Evolutionary conservation across 1,140 invertebrate genomes (phyloP), one percentile per base, ranked within the genome.

Genomic region (Zaprionus tsacasi): DNA sequence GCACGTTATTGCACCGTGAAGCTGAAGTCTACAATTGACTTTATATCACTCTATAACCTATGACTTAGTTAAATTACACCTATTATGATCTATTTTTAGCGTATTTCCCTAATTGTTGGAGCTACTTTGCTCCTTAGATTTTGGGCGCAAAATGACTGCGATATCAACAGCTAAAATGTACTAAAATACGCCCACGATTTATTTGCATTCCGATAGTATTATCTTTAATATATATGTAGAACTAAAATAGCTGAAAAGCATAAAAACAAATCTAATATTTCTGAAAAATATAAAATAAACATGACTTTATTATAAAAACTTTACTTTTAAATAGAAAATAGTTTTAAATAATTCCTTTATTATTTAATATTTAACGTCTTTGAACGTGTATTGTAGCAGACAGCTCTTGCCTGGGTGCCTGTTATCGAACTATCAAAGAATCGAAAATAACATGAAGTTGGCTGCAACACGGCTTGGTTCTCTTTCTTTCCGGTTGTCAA

Each of bases 401-500:
- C 12, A 71, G 55, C 55, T 60, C 38, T 59, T 59, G 48, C 13
- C 21, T 25, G 40, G 0, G 6, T 17, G 13, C 2, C 1, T 33
- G n/a, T 8, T 43, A 59, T 66, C 13, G 45, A 61, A 56, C 6
- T 71, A 12, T 59, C 40, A 52, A 65, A 65, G 11, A 59, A 64
- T 35, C 54, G 21, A 67, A 63, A 21, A 55, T 13, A 10, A 12
- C 56, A 60, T 81, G 67, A 82, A 80, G 80, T 72, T 52, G 17
- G 71, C 33, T 10, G 70, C 59, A 64, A 12, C 61, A 38, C 48
- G 27, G 12, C 35, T 6, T 5, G n/a, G 25, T 30, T 66, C 60
- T 91, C 91, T 92, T 92, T 91, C 90, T 92, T 92, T 92, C 91
- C 91, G 91, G 91, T 92, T 92, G 90, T 92, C 91, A 90, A 89